Evolutionary conservation across 1,140 invertebrate species (phyloP).

Genomic region (Ganaspis sp.): DNA sequence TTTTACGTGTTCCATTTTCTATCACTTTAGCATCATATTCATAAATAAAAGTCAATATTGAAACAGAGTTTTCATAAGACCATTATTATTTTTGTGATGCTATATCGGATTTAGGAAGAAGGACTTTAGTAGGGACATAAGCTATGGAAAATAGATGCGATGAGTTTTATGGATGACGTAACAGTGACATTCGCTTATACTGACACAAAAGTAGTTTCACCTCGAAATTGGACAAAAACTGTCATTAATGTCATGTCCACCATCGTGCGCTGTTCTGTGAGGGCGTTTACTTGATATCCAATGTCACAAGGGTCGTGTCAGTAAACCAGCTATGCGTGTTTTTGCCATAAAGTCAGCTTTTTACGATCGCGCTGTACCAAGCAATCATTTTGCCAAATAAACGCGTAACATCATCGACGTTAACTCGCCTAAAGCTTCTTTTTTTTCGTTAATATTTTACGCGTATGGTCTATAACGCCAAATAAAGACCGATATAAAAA

Average conservation of each 20-base stretch:
- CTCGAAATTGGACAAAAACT: conserved; percentile 18
- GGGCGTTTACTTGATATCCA: conserved; percentile 19
- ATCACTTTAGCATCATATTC: not conserved
- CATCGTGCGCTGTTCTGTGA: not conserved
- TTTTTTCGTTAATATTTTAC: conserved; percentile 16
- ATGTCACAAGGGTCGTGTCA: conserved; percentile 32
- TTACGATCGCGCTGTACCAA: conserved; percentile 38
- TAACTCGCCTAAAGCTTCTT: not conserved
- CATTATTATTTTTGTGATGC: too few species aligned
- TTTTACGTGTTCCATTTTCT: too few species aligned
- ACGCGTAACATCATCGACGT: conserved; percentile 43
- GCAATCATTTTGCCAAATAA: conserved; percentile 51
- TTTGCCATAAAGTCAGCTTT: conserved; percentile 46
- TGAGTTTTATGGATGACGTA: not conserved
- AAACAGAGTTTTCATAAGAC: too few species aligned
- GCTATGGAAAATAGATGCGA: not conserved
- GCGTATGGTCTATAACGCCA: not conserved
- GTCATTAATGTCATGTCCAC: conserved; percentile 28
- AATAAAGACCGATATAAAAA: not conserved
- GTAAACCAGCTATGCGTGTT: conserved; percentile 43
- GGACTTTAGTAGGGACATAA: not conserved
- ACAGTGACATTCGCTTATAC: conserved; percentile 1
- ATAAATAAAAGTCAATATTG: not conserved
- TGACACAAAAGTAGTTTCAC: conserved; percentile 19
- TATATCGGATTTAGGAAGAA: not conserved